These are phyloP conservation scores for Brachyopa scutellaris DNA, from an alignment of 2,888 invertebrate genomes.

Conservation along the genomic window DNA sequence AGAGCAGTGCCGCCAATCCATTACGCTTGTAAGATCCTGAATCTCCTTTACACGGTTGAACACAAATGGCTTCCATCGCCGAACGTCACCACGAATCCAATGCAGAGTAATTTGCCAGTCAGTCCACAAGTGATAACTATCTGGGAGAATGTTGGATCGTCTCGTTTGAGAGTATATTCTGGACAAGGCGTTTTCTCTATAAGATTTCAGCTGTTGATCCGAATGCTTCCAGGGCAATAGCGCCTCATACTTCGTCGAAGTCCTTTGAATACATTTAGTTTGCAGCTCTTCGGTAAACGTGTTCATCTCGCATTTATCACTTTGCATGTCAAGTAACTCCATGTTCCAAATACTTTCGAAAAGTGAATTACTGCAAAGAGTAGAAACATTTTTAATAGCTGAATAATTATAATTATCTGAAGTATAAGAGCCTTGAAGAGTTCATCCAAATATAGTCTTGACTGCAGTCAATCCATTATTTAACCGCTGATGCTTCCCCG, in stretches of 20 bases:
- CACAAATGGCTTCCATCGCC: slow-evolving; percentile 3
- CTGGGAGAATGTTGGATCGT: neutral
- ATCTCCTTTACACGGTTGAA: slow-evolving; percentile 9
- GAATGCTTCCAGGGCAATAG: neutral
- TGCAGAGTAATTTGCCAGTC: slow-evolving; percentile 29
- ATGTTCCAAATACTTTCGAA: slow-evolving; percentile 18
- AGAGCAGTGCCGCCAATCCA: slow-evolving; percentile 8
- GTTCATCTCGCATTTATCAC: neutral
- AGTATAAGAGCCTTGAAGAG: slow-evolving; percentile 1
- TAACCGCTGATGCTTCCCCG: neutral
- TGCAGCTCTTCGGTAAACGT: neutral
- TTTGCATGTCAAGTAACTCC: slow-evolving; percentile 2
- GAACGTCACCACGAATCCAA: neutral
- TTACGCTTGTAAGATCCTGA: neutral
- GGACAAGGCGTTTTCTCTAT: neutral
- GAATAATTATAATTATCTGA: neutral
- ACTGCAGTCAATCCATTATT: neutral
- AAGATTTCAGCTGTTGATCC: neutral
- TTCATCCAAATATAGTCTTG: neutral
- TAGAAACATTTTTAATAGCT: slow-evolving; percentile 3
- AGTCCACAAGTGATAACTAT: neutral
- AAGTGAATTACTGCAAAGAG: neutral
- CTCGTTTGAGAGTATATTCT: slow-evolving; percentile 15
- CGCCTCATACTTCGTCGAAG: slow-evolving; percentile 16
- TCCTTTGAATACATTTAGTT: neutral